phyloP scores from a whole-genome alignment of 2,888 invertebrate species.

The Drepanosiphum platanoidis region DNA sequence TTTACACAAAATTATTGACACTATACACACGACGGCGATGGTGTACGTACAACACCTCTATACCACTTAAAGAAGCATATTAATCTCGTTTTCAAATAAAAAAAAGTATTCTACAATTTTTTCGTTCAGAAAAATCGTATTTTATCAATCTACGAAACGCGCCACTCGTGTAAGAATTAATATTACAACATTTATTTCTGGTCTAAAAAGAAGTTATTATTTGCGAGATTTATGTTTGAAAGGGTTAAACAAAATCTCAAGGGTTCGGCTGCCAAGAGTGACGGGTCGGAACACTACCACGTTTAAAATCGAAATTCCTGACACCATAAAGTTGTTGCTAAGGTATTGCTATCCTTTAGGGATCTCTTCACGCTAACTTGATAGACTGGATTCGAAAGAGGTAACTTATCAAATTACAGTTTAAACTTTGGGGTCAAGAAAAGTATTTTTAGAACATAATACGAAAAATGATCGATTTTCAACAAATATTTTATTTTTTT shows the following conservation, averaged over 20 bases:
- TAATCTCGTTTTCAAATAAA: neutral
- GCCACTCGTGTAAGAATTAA: neutral
- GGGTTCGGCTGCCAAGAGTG: slow-evolving; percentile 38
- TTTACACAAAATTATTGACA: neutral
- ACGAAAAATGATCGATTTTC: neutral
- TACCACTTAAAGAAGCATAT: neutral
- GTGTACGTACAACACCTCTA: neutral
- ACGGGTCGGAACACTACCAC: slow-evolving; percentile 46
- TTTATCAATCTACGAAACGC: neutral
- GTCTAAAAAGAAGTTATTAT: neutral
- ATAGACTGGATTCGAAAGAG: slow-evolving; percentile 40
- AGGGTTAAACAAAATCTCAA: slow-evolving; percentile 55
- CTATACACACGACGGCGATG: too few species aligned
- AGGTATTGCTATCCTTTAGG: slow-evolving; percentile 47
- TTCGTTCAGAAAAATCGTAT: neutral
- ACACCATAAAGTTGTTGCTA: slow-evolving; percentile 51
- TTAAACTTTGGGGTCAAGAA: slow-evolving; percentile 18
- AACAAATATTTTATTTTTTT: neutral
- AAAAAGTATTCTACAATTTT: neutral
- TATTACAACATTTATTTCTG: neutral
- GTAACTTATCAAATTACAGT: slow-evolving; percentile 50
- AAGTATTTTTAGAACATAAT: slow-evolving; percentile 21
- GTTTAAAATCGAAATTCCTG: slow-evolving; percentile 57
- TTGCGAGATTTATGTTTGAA: slow-evolving; percentile 18
- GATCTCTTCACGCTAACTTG: slow-evolving; percentile 24